phyloP scores from a whole-genome alignment of 2,888 invertebrate genomes.

The Formica aserva region DNA sequence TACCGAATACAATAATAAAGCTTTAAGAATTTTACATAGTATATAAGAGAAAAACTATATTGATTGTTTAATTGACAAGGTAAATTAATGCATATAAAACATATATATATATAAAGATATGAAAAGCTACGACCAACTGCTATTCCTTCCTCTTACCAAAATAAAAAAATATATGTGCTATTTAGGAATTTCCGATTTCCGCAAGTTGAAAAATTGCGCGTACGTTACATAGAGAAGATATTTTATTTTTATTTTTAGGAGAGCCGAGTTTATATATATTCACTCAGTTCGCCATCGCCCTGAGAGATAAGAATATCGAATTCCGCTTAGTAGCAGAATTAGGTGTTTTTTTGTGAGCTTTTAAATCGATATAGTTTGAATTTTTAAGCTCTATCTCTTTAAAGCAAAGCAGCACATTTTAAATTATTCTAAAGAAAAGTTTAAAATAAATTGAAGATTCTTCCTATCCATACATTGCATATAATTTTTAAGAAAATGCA shows the following conservation, averaged over 20 bases:
- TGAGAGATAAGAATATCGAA: background rate
- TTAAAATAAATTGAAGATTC: background rate
- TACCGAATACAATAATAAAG: background rate
- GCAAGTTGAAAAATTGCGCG: background rate
- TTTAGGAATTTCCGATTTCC: background rate
- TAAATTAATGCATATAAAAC: background rate
- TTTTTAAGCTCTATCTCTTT: background rate
- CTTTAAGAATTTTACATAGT: background rate
- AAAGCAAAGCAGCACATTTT: background rate
- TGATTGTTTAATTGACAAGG: background rate
- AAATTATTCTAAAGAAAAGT: background rate
- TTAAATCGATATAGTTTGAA: conserved; percentile 5
- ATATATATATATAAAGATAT: background rate
- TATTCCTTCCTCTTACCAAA: background rate
- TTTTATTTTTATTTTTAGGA: background rate
- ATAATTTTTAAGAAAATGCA: background rate
- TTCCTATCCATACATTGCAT: too few species aligned
- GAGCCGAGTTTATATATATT: background rate
- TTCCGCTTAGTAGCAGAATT: background rate
- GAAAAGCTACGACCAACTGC: background rate
- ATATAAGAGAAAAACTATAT: background rate
- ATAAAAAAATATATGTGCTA: background rate
- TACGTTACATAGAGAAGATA: background rate
- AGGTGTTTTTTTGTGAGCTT: background rate
- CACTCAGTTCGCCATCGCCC: background rate